Evolutionary conservation across 2,113 vertebrate species (phyloP).

Genomic region (Malaclemys terrapin): DNA sequence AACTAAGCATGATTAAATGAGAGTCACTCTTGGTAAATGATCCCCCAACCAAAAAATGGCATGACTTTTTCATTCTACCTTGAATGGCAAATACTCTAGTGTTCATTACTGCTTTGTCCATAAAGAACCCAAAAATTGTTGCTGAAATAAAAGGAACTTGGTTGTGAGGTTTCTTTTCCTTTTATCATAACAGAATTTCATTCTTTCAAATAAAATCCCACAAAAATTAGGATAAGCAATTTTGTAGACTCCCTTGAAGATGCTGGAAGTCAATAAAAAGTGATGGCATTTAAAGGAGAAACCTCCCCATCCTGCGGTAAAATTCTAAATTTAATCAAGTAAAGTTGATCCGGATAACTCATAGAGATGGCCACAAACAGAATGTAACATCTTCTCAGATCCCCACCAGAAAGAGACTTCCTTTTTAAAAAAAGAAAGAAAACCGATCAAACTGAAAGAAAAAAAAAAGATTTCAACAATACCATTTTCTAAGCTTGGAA

Average conservation of each 20-base stretch:
- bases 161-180: fast-evolving
- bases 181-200: fast-evolving
- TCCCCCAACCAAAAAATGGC: background rate
- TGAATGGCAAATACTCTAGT: background rate
- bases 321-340: fast-evolving
- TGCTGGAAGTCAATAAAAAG: background rate
- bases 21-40: background rate
- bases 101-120: fast-evolving
- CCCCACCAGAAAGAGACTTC: background rate
- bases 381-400: background rate
- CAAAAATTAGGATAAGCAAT: fast-evolving
- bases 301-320: fast-evolving
- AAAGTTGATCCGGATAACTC: fast-evolving
- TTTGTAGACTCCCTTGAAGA: fast-evolving
- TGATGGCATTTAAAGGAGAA: fast-evolving
- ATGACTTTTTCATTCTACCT: background rate
- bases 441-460: background rate
- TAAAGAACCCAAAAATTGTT: fast-evolving
- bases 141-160: fast-evolving
- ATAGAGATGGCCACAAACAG: fast-evolving
- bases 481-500: background rate
- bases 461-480: background rate
- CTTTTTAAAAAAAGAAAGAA: background rate
- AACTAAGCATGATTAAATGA: background rate
- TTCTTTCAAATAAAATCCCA: fast-evolving